Conservation (phyloP, 2,888 invertebrate genomes). For the Drosophila nigritarsus region DNA sequence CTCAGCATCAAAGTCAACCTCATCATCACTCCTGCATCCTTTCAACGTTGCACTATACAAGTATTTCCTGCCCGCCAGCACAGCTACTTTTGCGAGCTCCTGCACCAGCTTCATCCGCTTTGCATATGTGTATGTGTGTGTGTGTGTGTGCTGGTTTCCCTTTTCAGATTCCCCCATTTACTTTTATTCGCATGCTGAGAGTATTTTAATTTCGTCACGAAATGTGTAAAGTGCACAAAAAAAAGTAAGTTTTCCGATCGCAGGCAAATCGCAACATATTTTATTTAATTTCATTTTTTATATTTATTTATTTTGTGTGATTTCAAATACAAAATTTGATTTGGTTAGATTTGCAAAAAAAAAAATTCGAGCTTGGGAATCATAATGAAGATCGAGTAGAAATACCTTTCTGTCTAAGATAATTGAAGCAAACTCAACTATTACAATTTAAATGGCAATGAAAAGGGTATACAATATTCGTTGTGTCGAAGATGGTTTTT, state of each 20-base stretch:
- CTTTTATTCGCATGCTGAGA: not conserved
- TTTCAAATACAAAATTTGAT: not conserved
- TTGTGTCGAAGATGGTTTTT: not conserved
- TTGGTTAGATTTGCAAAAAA: not conserved
- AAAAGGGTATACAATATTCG: conserved; percentile 14
- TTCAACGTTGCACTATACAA: conserved; percentile 20
- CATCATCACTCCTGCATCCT: conserved; percentile 40
- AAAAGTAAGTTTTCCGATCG: not conserved
- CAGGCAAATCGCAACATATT: not conserved
- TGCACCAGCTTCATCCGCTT: conserved; percentile 30
- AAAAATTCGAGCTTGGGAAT: not conserved
- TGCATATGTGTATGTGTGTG: conserved; percentile 13
- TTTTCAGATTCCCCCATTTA: conserved; percentile 7
- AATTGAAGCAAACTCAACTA: not conserved
- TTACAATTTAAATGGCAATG: not conserved
- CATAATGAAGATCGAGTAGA: not conserved
- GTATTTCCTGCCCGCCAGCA: conserved; percentile 14
- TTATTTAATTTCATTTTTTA: not conserved
- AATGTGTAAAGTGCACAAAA: not conserved
- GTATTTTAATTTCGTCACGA: not conserved
- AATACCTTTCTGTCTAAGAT: not conserved
- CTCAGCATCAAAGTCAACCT: not conserved
- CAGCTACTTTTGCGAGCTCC: conserved; percentile 16
- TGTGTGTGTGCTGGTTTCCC: conserved; percentile 4
- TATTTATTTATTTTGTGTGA: not conserved